Percentiles rank a stretch among this genome's conserved stretches.
Conservation (phyloP, 1,140 invertebrate genomes). For the Drosophila tropicalis region DNA sequence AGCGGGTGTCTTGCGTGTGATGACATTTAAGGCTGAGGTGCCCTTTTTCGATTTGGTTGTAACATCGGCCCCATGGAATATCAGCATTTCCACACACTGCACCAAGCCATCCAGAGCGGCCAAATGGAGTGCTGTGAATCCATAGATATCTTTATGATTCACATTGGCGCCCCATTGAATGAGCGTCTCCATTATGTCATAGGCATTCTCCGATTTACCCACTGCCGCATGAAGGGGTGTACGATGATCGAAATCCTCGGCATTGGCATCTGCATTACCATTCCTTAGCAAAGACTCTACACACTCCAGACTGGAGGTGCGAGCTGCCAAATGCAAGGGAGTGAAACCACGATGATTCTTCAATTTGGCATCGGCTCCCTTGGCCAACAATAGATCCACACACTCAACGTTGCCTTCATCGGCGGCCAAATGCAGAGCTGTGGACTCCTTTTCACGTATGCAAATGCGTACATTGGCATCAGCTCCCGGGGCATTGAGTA, state of each 20-base stretch:
- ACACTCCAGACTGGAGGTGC: constrained; percentile 90
- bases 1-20: constrained; percentile 91
- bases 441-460: constrained; percentile 88
- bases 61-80: constrained; percentile 92
- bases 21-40: constrained; percentile 91
- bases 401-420: constrained; percentile 90
- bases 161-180: constrained; percentile 92
- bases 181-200: constrained; percentile 89
- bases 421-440: constrained; percentile 91
- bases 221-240: constrained; percentile 91
- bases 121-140: constrained; percentile 94
- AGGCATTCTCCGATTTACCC: constrained; percentile 89
- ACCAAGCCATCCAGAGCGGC: constrained; percentile 93
- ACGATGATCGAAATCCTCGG: constrained; percentile 89
- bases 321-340: constrained; percentile 90
- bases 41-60: constrained; percentile 92
- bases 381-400: constrained; percentile 88
- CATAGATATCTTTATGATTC: constrained; percentile 93
- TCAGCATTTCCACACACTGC: constrained; percentile 91
- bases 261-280: constrained; percentile 89
- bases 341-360: constrained; percentile 91
- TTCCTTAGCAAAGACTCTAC: constrained; percentile 89
- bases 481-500: constrained; percentile 87
- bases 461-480: constrained; percentile 86
- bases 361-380: constrained; percentile 88